Evolutionary conservation across 2,113 vertebrate genomes (phyloP), one percentile per base, ranked within the genome.

Genomic region (Boleophthalmus pectinirostris): DNA sequence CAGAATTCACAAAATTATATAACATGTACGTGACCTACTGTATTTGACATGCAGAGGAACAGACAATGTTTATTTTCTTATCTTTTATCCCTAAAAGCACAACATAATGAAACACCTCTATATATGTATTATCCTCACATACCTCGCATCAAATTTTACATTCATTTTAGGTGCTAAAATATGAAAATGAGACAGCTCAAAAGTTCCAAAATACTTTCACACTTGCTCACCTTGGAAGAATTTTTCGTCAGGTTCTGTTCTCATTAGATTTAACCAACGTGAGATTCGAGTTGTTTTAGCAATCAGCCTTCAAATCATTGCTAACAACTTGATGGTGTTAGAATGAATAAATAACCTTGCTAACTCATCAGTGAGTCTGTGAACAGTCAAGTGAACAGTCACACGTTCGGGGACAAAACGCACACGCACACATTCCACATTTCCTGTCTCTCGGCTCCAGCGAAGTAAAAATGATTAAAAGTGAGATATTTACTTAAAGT

Each of bases 401-500:
- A 15, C 53, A 58, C 56, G 29, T 25, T 25, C 15, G 15, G 25
- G 58, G 16, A 29, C 25, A 6, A 25, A 58, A 29, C 18, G 29
- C 29, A 29, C 61, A 12, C 25, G 1, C 14, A 38, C 29, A 64
- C 61, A 33, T 8, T 4, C 8, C 35, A 35, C 15, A n/a, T 60
- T 60, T 33, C 57, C 24, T 0, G 23, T 24, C 57, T 25, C 15
- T 16, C 13, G 13, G 25, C 58, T 4, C 13, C 58, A 10, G 58
- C 58, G 7, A 18, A 18, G 58, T 61, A 25, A 61, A 16, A 64
- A 38, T 38, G 33, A 64, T 64, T 64, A 64, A 43, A 64, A 38
- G 29, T 43, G 61, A 38, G 33, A 20, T 64, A 38, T 64, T 64
- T 64, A 80, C 69, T 45, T 70, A 58, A 43, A 80, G 67, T 25